Conservation (phyloP, 2,888 invertebrate species). For the Operophtera brumata region DNA sequence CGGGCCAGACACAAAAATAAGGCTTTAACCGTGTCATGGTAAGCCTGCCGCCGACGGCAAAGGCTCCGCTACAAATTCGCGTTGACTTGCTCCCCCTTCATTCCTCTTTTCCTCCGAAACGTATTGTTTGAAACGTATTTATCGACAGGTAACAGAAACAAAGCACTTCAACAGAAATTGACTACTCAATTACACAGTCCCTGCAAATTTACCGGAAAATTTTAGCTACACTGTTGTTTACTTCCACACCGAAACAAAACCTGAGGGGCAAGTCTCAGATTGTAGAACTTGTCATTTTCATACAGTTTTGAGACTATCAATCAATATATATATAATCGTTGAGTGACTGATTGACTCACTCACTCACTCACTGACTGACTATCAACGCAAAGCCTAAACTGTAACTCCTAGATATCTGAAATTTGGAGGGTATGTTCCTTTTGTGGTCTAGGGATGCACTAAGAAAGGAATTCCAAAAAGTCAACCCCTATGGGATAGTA, state of each 20-base stretch:
- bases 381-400: too few species aligned
- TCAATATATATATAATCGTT: too few species aligned
- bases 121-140: slow-evolving; percentile 49
- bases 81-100: slow-evolving; percentile 67
- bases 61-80: slow-evolving; percentile 76
- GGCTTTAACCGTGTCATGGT: slow-evolving; percentile 79
- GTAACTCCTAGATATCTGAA: too few species aligned
- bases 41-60: slow-evolving; percentile 79
- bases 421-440: too few species aligned
- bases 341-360: too few species aligned
- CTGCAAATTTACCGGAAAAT: slow-evolving; percentile 15
- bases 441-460: too few species aligned
- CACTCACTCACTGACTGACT: too few species aligned
- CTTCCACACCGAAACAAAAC: neutral
- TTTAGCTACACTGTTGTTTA: slow-evolving; percentile 7
- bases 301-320: too few species aligned
- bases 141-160: slow-evolving; percentile 33
- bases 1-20: slow-evolving; percentile 78
- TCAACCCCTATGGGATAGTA: too few species aligned
- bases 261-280: too few species aligned
- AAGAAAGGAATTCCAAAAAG: too few species aligned
- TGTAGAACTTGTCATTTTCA: too few species aligned
- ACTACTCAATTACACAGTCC: slow-evolving; percentile 24
- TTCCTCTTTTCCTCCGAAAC: slow-evolving; percentile 49
- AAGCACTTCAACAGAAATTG: slow-evolving; percentile 26